Evolutionary conservation across 1,140 invertebrate species (phyloP), one percentile per base, ranked within the genome.

Genomic region (Physella acuta): DNA sequence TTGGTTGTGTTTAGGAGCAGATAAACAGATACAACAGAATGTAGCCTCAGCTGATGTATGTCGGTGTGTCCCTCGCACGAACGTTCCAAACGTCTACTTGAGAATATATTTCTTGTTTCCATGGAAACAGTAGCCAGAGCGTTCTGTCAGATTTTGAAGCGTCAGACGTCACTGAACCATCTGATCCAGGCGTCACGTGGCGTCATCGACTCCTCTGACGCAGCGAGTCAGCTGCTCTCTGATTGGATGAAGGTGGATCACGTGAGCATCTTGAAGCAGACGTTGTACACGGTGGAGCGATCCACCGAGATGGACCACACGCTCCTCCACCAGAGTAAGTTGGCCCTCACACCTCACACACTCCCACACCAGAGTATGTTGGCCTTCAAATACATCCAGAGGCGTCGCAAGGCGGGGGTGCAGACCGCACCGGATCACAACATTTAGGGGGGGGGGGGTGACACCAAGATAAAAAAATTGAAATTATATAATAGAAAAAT

Each of bases 221-320:
- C 84, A 37, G 79, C 78, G 24, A 64, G 73, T n/a, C 84, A 85
- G 76, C 82, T 85, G 79, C 70, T 83, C 16, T 77, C 79, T 24
- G 84, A 84, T 64, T 87, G 86, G 86, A 72, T 80, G 24, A 81
- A 76, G 52, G 75, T 87, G 0, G 86, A 88, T 71, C 73, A 86
- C 16, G 81, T 82, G 55, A 79, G 81, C 31, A 85, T 87, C 56
- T 76, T 81, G 39, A 80, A 85, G 75, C 86, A 88, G 78, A 87
- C 83, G 0, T 74, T 87, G 2, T 85, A 86, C 64, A 86, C 83
- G 5, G 82, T 84, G 75, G 84, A 85, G 61, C 74, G 76, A n/a
- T 81, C 80, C 75, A 80, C 59, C 44, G 79, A 83, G 44, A 82
- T 69, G 24, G 79, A 83, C 62, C 77, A 84, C 63, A 71, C 83